Conservation (phyloP, 2,888 invertebrate species). For the Adelphocoris suturalis region DNA sequence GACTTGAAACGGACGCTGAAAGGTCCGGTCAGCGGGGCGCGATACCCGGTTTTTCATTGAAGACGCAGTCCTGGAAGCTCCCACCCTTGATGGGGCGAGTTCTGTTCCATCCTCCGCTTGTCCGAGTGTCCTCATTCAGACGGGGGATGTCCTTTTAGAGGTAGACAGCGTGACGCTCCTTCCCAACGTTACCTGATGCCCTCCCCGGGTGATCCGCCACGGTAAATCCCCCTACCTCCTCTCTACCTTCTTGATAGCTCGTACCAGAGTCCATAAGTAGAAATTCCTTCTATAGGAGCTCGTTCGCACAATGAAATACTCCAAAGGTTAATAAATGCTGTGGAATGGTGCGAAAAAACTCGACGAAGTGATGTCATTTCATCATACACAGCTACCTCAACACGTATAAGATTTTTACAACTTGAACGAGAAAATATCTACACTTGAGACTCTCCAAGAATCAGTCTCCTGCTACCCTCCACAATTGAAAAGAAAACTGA, state of each 20-base stretch:
- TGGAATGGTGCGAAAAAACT: background rate
- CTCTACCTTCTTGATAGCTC: background rate
- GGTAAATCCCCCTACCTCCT: background rate
- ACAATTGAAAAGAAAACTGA: no score
- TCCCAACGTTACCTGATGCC: constrained; percentile 4
- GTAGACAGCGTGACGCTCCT: constrained; percentile 57
- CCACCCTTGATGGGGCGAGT: constrained; percentile 30
- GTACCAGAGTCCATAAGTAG: background rate
- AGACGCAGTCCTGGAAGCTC: background rate
- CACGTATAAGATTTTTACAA: background rate
- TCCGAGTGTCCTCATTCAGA: constrained; percentile 44
- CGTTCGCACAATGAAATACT: constrained; percentile 5
- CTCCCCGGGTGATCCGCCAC: background rate
- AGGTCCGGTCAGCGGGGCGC: constrained; percentile 45
- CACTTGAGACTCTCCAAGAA: no score
- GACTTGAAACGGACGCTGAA: constrained; percentile 39
- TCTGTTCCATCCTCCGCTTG: background rate
- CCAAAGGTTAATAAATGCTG: constrained; percentile 10
- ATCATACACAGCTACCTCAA: background rate
- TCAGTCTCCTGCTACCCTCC: no score
- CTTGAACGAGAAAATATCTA: background rate
- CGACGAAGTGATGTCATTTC: background rate
- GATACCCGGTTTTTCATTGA: constrained; percentile 49
- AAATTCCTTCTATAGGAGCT: constrained; percentile 8
- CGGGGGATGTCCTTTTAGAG: constrained; percentile 41